Base-by-base conservation (phyloP, 2,888 invertebrate genomes). In the Dinocampus coccinellae region DNA sequence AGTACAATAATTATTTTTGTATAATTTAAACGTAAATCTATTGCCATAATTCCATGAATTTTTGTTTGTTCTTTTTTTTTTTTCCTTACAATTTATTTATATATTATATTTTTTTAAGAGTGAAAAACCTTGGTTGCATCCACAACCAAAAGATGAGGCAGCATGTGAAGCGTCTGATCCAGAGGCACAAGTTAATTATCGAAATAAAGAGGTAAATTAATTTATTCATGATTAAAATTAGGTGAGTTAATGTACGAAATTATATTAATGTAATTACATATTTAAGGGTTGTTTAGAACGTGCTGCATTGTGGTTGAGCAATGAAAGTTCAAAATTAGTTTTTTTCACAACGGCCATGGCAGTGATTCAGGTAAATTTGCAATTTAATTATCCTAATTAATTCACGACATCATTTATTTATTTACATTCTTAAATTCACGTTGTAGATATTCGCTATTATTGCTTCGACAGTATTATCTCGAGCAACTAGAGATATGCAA, bases 211-310 rank as follows among this genome's bases (percentile, higher is more conserved):
- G 73, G 88, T 88, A 75, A 72, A 76, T 70, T 57, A 20, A 47
- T 33, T 64, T 47, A 24, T 34, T 67, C 26, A 53, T 36, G 55
- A 16, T 33, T 55, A 3, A 39, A 66, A 33, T 24, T 9, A 20
- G 24, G 34, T 63, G 16, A 29, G 62, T 33, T 52, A 33, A 36
- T 42, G 24, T 47, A 4, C 11, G 10, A 36, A 63, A 65, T 26
- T 55, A 22, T 20, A 61, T 10, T 1, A 34, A 29, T 22, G 7
- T n/a, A 33, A 16, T 52, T 42, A 29, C 61, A 22, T 1, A 58
- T 76, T 77, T 52, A 77, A 90, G 90, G 90, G 90, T 9, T 90
- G 90, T 78, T 85, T 88, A 26, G 81, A 79, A 1, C 85, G 87
- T 74, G 82, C 90, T 64, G 83, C 84, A 22, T 78, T 80, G 60